Conservation (phyloP, 2,113 vertebrate genomes). For the Nycticorax nycticorax region DNA sequence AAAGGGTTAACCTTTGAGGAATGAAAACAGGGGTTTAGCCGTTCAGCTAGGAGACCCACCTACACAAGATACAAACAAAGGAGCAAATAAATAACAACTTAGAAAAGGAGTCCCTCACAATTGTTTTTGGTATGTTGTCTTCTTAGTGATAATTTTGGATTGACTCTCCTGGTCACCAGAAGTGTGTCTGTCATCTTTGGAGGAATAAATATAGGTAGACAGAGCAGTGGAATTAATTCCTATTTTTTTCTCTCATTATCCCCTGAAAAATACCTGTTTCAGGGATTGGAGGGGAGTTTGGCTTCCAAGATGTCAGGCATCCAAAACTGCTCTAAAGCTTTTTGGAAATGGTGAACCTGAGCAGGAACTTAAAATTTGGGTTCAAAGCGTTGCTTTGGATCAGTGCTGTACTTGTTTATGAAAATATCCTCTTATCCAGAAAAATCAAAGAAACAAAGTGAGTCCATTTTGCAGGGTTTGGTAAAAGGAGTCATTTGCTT, state of each 20-base stretch:
- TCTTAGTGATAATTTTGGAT: background rate
- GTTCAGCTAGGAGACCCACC: background rate
- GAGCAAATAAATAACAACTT: background rate
- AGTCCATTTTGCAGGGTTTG: background rate
- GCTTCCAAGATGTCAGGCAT: background rate
- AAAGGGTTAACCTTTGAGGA: background rate
- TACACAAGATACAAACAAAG: background rate
- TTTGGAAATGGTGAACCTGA: background rate
- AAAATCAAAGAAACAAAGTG: background rate
- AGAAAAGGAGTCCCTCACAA: background rate
- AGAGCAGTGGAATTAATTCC: background rate
- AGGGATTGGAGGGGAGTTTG: background rate
- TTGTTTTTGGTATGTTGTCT: background rate
- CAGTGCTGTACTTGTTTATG: rapidly evolving
- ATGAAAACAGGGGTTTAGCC: background rate
- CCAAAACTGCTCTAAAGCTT: background rate
- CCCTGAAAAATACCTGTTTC: background rate
- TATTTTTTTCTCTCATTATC: background rate
- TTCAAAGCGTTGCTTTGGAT: background rate
- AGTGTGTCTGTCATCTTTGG: background rate
- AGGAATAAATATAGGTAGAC: background rate
- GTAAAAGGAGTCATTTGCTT: background rate
- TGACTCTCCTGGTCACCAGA: background rate
- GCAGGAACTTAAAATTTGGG: background rate
- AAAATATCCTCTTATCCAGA: background rate